These are phyloP conservation scores for Ligdia adustata DNA, from an alignment of 2,888 invertebrate species.

Conservation along the genomic window DNA sequence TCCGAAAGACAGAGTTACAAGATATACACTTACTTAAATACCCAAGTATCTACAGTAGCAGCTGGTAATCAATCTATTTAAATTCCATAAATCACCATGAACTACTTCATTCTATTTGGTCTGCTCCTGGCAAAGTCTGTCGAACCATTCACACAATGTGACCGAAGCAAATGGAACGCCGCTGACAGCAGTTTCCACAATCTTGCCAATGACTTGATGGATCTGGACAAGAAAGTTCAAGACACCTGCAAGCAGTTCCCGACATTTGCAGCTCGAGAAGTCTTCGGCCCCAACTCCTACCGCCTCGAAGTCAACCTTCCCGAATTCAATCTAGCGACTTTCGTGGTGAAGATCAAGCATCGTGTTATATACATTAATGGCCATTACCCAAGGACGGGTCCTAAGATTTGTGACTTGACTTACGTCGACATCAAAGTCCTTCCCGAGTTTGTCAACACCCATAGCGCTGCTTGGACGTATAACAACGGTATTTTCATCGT, in stretches of 20 bases:
- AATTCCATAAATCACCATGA: slow-evolving; percentile 21
- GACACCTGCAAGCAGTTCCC: slow-evolving; percentile 33
- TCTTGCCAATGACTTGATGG: slow-evolving; percentile 26
- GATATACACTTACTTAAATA: no score
- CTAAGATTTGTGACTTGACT: slow-evolving; percentile 21
- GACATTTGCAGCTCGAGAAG: slow-evolving; percentile 14
- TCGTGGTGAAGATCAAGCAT: slow-evolving; percentile 24
- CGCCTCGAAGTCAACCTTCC: slow-evolving; percentile 13
- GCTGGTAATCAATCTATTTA: no score
- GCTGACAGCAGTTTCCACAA: slow-evolving; percentile 23
- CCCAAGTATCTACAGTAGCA: no score
- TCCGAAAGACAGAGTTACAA: no score
- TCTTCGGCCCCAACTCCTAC: slow-evolving; percentile 19
- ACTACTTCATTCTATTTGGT: slow-evolving; percentile 1
- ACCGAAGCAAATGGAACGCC: slow-evolving; percentile 16
- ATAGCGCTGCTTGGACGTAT: slow-evolving; percentile 16
- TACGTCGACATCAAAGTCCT: slow-evolving; percentile 27
- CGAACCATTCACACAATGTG: slow-evolving; percentile 13
- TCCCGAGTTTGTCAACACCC: slow-evolving; percentile 26
- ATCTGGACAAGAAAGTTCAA: slow-evolving; percentile 24
- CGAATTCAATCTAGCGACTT: slow-evolving; percentile 12
- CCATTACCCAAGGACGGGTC: slow-evolving; percentile 13
- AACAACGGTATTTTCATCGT: slow-evolving; percentile 14
- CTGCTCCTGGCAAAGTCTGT: slow-evolving; percentile 16
- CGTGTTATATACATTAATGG: slow-evolving; percentile 23